Base-by-base conservation (phyloP, 37 sponge, comb jelly and placozoan genomes). In the Beroe forskalii region DNA sequence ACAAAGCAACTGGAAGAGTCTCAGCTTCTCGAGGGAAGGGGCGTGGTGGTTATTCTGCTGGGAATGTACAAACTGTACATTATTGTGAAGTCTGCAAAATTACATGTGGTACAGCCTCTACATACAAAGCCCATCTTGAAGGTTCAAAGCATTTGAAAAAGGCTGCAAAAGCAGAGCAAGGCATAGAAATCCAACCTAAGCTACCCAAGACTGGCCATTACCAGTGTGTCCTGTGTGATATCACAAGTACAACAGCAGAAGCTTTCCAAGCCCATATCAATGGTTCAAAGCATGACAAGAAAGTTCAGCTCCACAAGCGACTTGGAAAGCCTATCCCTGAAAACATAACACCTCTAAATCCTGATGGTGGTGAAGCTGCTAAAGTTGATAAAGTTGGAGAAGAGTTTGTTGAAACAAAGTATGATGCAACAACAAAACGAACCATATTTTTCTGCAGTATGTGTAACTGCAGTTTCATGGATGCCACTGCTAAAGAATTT, bases 131-230 rank as follows among this genome's bases (percentile, higher is more conserved):
- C 24, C 97, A 97, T 62, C 25, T 95, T 91, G 94, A 92, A 61
- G 97, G 97, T 19, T 94, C 95, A 67, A 72, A 60, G 24, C 97
- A 97, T 89, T 94, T 95, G 93, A 95, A 93, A 92, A 95, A 94
- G 67, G 60, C 66, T 25, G 76, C 92, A 12, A 64, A 80, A 33
- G 62, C 89, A 37, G 76, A 92, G 43, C 90, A 90, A 40, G 36
- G 90, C 30, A 17, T 32, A 31, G 72, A 69, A 2, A 33, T 9
- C 32, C 33, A 69, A 32, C 86, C 86, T 1, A 80, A 44, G n/a
- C 55, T 44, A 23, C 44, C 44, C n/a, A 80, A 80, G 40, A 23
- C 44, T 23, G 55, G 55, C 17, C 40, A 60, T n/a, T 94, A 86
- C 91, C 60, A 91, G 36, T 97, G 97, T 91, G 95, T 92, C 17